These are phyloP conservation scores for Porites lutea DNA, from an alignment of 64 coral and sea anemone species.

Conservation along the genomic window DNA sequence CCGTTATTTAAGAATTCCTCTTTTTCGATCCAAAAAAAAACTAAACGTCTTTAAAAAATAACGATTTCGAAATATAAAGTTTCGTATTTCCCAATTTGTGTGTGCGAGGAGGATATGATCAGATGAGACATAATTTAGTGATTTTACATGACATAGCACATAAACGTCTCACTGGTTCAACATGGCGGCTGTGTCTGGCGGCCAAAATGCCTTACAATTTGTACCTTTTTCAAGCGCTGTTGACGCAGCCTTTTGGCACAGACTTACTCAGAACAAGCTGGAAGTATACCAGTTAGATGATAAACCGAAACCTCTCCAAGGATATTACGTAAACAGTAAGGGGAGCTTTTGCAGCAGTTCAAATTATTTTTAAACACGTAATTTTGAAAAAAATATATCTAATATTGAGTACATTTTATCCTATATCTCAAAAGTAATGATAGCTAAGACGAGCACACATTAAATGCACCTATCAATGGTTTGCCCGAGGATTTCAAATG, in stretches of 20 bases:
- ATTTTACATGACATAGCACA: not conserved
- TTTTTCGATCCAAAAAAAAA: no score
- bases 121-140: not conserved
- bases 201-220: slow-evolving; percentile 72
- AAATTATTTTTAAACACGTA: not conserved
- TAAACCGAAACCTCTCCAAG: slow-evolving; percentile 75
- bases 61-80: no score
- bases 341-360: not conserved
- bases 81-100: no score
- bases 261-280: slow-evolving; percentile 90
- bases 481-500: no score
- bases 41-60: no score
- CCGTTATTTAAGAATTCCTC: no score
- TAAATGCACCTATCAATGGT: no score
- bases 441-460: no score
- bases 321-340: slow-evolving; percentile 97
- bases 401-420: no score
- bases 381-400: no score
- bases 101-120: not conserved
- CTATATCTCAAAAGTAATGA: no score
- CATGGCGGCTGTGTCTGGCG: slow-evolving; percentile 54
- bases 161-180: not conserved
- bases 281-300: slow-evolving; percentile 98
- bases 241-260: slow-evolving; percentile 98
- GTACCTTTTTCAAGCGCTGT: slow-evolving; percentile 97